phyloP scores from a whole-genome alignment of 2,113 vertebrate genomes.

The Rhagologus leucostigma region DNA sequence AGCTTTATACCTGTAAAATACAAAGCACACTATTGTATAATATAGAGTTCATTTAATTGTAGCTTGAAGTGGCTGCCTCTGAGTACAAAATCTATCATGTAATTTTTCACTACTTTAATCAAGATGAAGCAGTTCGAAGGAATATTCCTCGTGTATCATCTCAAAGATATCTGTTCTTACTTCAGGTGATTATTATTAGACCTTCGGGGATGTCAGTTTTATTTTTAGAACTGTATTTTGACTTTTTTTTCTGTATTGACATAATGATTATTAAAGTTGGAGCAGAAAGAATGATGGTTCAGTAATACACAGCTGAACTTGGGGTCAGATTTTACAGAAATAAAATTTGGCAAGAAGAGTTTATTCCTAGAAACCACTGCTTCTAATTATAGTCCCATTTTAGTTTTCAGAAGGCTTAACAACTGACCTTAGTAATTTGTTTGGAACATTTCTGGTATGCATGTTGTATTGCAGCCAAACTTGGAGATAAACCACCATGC shows the following conservation, averaged over 20 bases:
- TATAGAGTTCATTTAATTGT: slow-evolving; percentile 6
- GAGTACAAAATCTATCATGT: slow-evolving; percentile 13
- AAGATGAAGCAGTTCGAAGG: slow-evolving; percentile 31
- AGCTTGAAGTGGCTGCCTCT: slow-evolving; percentile 45
- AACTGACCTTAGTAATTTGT: slow-evolving; percentile 83
- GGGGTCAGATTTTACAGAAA: slow-evolving; percentile 72
- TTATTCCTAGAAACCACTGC: slow-evolving; percentile 80
- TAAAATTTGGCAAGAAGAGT: slow-evolving; percentile 74
- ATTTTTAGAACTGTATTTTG: slow-evolving; percentile 48
- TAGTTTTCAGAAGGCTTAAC: slow-evolving; percentile 81
- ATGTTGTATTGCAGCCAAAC: slow-evolving; percentile 91
- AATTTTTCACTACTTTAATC: slow-evolving; percentile 43
- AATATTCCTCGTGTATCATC: slow-evolving; percentile 4
- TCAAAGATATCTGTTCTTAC: slow-evolving; percentile 27
- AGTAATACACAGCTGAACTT: slow-evolving; percentile 69
- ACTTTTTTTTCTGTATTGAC: slow-evolving; percentile 48
- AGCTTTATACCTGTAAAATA: slow-evolving; percentile 9
- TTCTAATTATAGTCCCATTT: slow-evolving; percentile 81
- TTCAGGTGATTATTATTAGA: slow-evolving; percentile 25
- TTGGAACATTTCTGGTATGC: slow-evolving; percentile 82
- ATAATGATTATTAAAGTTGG: slow-evolving; percentile 62
- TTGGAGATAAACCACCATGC: slow-evolving; percentile 99
- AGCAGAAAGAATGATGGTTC: slow-evolving; percentile 64
- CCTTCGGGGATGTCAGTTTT: not conserved
- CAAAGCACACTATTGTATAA: not conserved